Conservation (phyloP, 1,140 invertebrate species). For the Micrasema longulum region DNA sequence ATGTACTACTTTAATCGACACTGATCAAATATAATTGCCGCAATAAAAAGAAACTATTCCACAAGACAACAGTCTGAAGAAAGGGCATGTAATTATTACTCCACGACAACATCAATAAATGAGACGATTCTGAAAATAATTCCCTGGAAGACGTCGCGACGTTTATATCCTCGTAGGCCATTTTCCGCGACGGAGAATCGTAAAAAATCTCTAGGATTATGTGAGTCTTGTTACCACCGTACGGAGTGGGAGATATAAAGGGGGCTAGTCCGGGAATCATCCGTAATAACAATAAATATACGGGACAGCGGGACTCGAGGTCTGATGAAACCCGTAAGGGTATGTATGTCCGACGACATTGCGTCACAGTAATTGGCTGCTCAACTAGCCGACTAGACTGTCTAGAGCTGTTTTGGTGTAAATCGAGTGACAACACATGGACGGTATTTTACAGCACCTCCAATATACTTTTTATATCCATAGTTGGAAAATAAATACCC, state of each 20-base stretch:
- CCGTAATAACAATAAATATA: constrained; percentile 36
- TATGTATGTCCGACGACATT: background rate
- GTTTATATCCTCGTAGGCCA: constrained; percentile 21
- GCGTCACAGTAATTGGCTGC: constrained; percentile 20
- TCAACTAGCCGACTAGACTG: too few species aligned
- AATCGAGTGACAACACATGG: too few species aligned
- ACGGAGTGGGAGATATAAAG: background rate
- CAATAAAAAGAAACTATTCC: constrained; percentile 13
- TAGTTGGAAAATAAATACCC: background rate
- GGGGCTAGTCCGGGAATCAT: constrained; percentile 18
- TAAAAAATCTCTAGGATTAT: constrained; percentile 42
- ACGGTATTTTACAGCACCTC: too few species aligned
- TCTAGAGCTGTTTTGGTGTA: too few species aligned
- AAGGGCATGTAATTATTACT: constrained; percentile 18
- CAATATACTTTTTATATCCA: too few species aligned
- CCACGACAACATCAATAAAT: constrained; percentile 28
- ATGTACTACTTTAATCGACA: background rate
- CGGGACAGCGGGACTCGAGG: constrained; percentile 2
- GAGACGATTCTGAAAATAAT: constrained; percentile 22
- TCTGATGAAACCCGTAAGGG: constrained; percentile 23
- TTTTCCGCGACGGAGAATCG: constrained; percentile 33
- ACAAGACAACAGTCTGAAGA: constrained; percentile 10
- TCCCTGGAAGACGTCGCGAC: constrained; percentile 12
- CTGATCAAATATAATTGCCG: constrained; percentile 26
- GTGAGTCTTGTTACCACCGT: constrained; percentile 18